Base-by-base conservation (phyloP, 2,113 vertebrate genomes). In the Platichthys stellatus region DNA sequence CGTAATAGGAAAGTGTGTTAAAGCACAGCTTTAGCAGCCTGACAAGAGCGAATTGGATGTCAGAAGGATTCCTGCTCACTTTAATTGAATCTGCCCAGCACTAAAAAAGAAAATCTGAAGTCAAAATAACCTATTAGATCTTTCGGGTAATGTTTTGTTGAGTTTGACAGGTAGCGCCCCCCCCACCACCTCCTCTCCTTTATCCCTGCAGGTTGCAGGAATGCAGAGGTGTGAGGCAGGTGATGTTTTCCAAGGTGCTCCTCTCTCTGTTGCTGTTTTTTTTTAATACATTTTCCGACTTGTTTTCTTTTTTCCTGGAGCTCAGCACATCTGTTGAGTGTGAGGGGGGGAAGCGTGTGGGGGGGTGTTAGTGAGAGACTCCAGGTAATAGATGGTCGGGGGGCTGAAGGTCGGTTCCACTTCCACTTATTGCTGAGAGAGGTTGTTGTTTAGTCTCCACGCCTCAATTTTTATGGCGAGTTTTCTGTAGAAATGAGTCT, bases 11-110 rank as follows among this genome's bases (percentile, higher is more conserved):
- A 95, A 89, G 93, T 92, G 91, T 90, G 94, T 92, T 95, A 95
- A 86, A 94, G 94, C 94, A 89, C 94, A 92, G 94, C 94, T 96
- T 95, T 93, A 92, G 93, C 94, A 84, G 60, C 63, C 94, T 95
- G 96, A 96, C 96, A 95, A 95, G 94, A 94, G 93, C 85, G 94
- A 97, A 97, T 97, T 96, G 95, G 95, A 96, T 96, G 96, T 97
- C 96, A 97, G 95, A 95, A 94, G 95, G 95, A 96, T 96, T 96
- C 96, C 95, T 95, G 94, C 96, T 95, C 93, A 93, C 93, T 96
- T 87, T 98, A 98, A 97, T 97, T 97, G 96, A 97, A 97, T 96
- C 96, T 96, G 95, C 96, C 95, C 82, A 69, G 83, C 65, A 58
- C 72, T 80, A 76, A 87, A 88, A 86, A 87, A 95, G 93, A 94